phyloP scores from a whole-genome alignment of 2,113 vertebrate species.

The Rissa tridactyla region DNA sequence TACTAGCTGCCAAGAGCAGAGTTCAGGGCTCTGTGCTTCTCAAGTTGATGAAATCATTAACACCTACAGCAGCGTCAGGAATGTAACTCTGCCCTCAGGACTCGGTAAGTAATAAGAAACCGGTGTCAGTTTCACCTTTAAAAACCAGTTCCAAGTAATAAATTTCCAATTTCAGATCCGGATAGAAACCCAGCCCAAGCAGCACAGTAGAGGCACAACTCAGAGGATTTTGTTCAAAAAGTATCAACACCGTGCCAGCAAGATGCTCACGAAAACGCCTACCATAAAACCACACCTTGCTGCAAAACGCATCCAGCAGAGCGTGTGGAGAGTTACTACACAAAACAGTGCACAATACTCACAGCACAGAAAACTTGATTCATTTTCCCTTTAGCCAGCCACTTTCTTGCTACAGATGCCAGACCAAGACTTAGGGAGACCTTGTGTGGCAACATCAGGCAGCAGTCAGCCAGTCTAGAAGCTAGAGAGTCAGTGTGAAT shows the following conservation, averaged over 20 bases:
- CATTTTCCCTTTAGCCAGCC: background rate
- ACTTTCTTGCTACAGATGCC: background rate
- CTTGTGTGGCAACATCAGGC: conserved; percentile 26
- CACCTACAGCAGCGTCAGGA: conserved; percentile 53
- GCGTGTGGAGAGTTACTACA: background rate
- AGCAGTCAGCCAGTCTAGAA: conserved; percentile 41
- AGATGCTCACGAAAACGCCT: background rate
- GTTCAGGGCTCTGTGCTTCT: conserved; percentile 27
- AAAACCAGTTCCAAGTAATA: conserved; percentile 45
- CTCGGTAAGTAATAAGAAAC: conserved; percentile 43
- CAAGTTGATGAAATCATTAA: conserved; percentile 59
- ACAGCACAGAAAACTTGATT: background rate
- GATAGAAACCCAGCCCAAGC: conserved; percentile 8
- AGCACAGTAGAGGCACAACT: background rate
- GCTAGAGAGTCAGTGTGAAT: background rate
- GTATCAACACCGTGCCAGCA: background rate
- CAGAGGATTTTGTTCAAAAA: background rate
- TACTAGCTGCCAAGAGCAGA: conserved; percentile 44
- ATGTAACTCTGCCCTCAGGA: conserved; percentile 54
- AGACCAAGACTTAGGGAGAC: conserved; percentile 7
- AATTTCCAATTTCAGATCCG: conserved; percentile 25
- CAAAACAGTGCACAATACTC: background rate
- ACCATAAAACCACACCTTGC: background rate
- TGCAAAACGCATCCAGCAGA: background rate
- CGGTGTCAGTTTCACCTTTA: conserved; percentile 42